Evolutionary conservation across 2,113 vertebrate genomes (phyloP), one percentile per base, ranked within the genome.

Genomic region (Thalassoma bifasciatum): DNA sequence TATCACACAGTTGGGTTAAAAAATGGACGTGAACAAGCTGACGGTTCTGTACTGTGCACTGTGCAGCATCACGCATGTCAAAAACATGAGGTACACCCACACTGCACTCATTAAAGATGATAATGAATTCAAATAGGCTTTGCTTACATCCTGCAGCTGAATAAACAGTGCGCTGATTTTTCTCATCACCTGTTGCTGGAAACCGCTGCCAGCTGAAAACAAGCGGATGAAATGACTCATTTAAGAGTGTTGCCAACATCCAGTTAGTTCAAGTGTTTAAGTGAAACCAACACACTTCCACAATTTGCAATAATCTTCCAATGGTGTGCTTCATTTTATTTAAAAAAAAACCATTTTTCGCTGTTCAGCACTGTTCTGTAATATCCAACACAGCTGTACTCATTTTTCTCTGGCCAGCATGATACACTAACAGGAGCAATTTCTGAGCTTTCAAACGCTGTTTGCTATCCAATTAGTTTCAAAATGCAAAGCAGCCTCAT

Each of bases 401-500:
- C 36, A 40, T 49, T 57, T 46, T 50, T 24, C 67, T 46, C 19
- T 60, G 58, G 37, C 36, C 64, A 16, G 38, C 71, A 52, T 56
- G 66, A 70, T 37, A 67, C 65, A n/a, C 40, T 14, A 21, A 4
- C 52, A n/a, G 2, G 7, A 60, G 63, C 58, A 34, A 16, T 30
- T 75, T 58, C 40, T 26, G 47, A 40, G 37, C 42, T 65, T 75
- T 58, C 23, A 62, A 5, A 10, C 8, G 26, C 14, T 19, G 13
- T 66, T 77, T 37, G 9, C 40, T 21, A 53, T 14, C 61, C 78
- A 79, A 81, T 81, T 74, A 73, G 37, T 57, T 66, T 65, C 51
- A 44, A 64, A 60, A 57, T 22, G 40, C 23, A 78, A 66, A 72
- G 30, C 12, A 12, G 37, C 49, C 49, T 69, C 71, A 44, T 3